Base-by-base conservation (phyloP, 1,140 invertebrate species). In the Drosophila ercepeae region DNA sequence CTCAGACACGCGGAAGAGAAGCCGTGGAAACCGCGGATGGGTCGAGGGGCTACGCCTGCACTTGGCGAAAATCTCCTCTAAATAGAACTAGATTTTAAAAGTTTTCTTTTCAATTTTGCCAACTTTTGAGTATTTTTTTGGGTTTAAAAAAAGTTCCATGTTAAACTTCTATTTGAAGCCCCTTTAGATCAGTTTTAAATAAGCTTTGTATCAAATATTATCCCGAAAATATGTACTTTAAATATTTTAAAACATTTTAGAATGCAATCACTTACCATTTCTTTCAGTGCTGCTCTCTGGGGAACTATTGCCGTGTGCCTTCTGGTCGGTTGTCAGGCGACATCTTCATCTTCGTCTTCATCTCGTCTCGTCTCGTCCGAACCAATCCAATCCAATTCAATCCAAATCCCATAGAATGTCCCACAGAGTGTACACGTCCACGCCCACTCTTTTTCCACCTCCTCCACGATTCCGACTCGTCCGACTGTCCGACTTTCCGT, bases 1-100 rank as follows among this genome's bases (percentile, higher is more conserved):
- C 72, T 55, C 76, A 84, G 79, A 84, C 79, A 84, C 82, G 78
- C 77, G 78, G 78, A 81, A 81, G 78, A 82, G 27, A 16, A 9
- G 29, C 29, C 52, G 53, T 25, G 39, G 51, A 70, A 34, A 16
- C 29, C 42, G 42, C n/a, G n/a, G 32, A 13, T n/a, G 29, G 49
- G 49, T 5, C 3, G 14, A 6, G 54, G 25, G 9, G n/a, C 19
- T 18, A 34, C n/a, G 21, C 4, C 11, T 42, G 36, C 55, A 64
- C 55, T 64, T 0, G 3, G 6, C 46, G 14, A 45, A 63, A 25
- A 16, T 11, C 14, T 13, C 14, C 3, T 8, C 39, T 21, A 2
- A 21, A 21, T n/a, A 36, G 1, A 8, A 19, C 6, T 8, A 6
- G 3, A 1, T 21, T 21, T 21, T 21, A 21, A 21, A 21, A 4